A percentile compares a stretch with the other conserved stretches of the same genome.
phyloP scores from a whole-genome alignment of 2,797 vertebrate genomes.

The Peromyscus melanophrys region DNA sequence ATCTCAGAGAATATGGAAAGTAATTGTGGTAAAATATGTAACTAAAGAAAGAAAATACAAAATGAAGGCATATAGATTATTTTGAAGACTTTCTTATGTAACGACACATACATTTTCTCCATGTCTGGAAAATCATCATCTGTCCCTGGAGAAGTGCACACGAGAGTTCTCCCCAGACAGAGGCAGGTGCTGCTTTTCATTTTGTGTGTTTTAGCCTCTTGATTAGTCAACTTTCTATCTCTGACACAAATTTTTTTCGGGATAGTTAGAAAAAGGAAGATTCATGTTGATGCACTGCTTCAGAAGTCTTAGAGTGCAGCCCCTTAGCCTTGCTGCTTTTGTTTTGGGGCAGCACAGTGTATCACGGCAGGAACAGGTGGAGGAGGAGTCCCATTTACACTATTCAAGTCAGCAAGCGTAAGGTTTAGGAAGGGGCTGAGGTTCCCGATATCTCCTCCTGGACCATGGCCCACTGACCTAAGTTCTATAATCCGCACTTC shows the following conservation, averaged over 20 bases:
- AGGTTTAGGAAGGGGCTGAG: not conserved
- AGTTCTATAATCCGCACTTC: not conserved
- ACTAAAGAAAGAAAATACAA: not conserved
- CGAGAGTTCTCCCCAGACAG: not conserved
- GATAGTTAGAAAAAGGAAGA: not conserved
- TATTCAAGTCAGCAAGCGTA: too few relatives aligned
- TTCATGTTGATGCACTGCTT: too few relatives aligned
- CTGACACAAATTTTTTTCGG: not conserved
- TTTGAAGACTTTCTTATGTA: not conserved
- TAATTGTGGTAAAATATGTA: not conserved
- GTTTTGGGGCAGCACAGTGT: too few relatives aligned
- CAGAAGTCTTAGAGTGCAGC: not conserved
- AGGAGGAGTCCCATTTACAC: fast-evolving
- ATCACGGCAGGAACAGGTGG: fast-evolving
- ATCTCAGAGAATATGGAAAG: not conserved
- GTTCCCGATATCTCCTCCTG: too few relatives aligned
- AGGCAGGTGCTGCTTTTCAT: not conserved
- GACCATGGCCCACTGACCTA: too few relatives aligned
- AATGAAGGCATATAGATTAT: not conserved
- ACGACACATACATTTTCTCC: not conserved
- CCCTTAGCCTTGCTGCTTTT: not conserved
- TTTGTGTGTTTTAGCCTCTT: not conserved
- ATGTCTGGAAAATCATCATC: not conserved
- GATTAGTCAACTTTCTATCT: not conserved
- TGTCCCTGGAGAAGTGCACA: not conserved